Evolutionary conservation across 2,888 invertebrate species (phyloP), one percentile per base, ranked within the genome.

Genomic region (Ptychoptera contaminata): DNA sequence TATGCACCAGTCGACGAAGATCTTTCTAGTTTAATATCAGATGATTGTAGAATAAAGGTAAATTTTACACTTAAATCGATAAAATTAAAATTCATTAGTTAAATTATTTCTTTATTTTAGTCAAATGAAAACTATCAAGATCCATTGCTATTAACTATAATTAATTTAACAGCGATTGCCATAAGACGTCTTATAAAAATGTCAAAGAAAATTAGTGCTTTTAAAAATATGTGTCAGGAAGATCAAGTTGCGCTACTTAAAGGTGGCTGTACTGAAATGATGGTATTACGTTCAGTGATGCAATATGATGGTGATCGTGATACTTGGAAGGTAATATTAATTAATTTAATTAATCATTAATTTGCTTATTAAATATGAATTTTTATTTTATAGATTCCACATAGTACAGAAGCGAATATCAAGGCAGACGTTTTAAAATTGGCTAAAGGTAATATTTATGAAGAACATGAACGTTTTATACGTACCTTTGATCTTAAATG

Each of bases 231-330:
- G 76, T 88, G 90, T 58, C 90, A 93, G 57, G 90, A 88, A 54
- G 94, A 96, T 63, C 94, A 96, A 68, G 79, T 90, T 43, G 77
- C 80, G 15, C 51, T 67, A 36, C 54, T 67, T 5, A 65, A 67
- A 56, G 92, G 93, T 1, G 92, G 94, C 1, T 92, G 92, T 58
- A 92, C 91, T 40, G 96, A 97, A 67, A 85, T 97, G 79, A 83
- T 97, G 79, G 83, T 97, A 46, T 73, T 97, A 43, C 73, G 93
- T 11, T 92, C 94, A 51, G 88, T 88, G 0, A 83, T 88, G 71
- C 86, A 85, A 40, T 97, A 92, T 58, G 91, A 94, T 59, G 78
- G 80, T 1, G 86, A 85, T 53, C 77, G 82, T 52, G 82, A 90
- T 56, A 82, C 82, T 42, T 97, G 96, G 96, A 83, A 83, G 71